A percentile compares a stretch with the other conserved stretches of the same genome.
Evolutionary conservation across 2,113 vertebrate species (phyloP).

Genomic region (Cisticola juncidis): DNA sequence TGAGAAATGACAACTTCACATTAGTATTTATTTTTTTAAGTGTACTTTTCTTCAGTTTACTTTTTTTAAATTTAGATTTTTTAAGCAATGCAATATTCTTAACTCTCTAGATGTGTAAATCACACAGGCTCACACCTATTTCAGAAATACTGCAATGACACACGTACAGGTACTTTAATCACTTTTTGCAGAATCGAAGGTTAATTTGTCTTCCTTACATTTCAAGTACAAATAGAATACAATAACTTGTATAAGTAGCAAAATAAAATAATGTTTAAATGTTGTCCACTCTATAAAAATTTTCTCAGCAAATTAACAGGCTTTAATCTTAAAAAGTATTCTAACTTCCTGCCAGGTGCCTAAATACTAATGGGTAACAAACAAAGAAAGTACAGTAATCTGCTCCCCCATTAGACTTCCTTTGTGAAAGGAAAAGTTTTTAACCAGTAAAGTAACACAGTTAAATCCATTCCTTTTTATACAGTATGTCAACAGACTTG

Average conservation of each 20-base stretch:
- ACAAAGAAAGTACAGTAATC: conserved; percentile 63
- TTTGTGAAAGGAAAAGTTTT: conserved; percentile 65
- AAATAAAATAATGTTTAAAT: background rate
- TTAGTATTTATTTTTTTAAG: background rate
- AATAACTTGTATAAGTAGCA: background rate
- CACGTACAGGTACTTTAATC: background rate
- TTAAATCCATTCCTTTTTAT: background rate
- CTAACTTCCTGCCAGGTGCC: conserved; percentile 76
- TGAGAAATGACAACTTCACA: background rate
- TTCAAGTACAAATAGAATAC: background rate
- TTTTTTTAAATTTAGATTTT: background rate
- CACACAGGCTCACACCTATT: background rate
- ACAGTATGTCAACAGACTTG: background rate
- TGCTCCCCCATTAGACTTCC: conserved; percentile 52
- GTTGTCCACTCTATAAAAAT: background rate
- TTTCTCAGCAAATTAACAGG: conserved; percentile 31
- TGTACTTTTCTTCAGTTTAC: background rate
- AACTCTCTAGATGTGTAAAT: background rate
- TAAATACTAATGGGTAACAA: conserved; percentile 72
- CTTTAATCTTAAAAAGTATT: conserved; percentile 70
- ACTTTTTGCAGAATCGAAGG: background rate
- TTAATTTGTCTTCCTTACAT: background rate
- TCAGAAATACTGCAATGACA: background rate
- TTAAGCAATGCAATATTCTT: background rate
- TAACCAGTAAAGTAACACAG: conserved; percentile 12